Evolutionary conservation across 1,140 invertebrate genomes (phyloP).

Genomic region (Bombus cullumanus): DNA sequence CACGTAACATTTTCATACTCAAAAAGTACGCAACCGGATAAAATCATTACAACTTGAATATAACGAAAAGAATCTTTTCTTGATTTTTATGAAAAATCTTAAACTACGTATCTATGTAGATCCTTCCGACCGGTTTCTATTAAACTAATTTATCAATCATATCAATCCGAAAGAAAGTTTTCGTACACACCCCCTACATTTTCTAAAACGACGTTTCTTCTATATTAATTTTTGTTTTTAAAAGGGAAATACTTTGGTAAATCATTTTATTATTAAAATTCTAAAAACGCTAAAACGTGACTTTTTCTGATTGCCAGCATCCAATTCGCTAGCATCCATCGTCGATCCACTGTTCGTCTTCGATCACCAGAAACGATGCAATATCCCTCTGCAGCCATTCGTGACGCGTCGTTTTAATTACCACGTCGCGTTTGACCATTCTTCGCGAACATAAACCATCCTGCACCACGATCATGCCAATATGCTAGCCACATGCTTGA

Average conservation of each 20-base stretch:
- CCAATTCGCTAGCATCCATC: not conserved
- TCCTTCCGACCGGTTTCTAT: too few relatives aligned
- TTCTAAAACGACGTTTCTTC: too few relatives aligned
- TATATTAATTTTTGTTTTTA: not conserved
- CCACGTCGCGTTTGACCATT: not conserved
- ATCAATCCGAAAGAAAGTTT: too few relatives aligned
- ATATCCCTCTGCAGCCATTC: not conserved
- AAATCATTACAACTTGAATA: not conserved
- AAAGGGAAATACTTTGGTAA: not conserved
- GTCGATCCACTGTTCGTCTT: not conserved
- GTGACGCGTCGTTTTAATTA: constrained; percentile 2
- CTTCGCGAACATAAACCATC: not conserved
- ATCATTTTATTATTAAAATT: not conserved
- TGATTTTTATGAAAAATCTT: too few relatives aligned
- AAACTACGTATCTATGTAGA: too few relatives aligned
- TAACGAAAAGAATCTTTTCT: not conserved
- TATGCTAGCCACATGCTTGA: not conserved
- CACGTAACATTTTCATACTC: not conserved
- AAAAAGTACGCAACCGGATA: not conserved
- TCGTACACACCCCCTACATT: too few relatives aligned
- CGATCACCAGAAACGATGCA: not conserved
- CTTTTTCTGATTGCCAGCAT: not conserved
- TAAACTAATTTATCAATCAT: too few relatives aligned
- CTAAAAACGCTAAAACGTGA: not conserved
- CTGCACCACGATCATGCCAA: not conserved